Evolutionary conservation across 2,888 invertebrate species (phyloP), one percentile per base, ranked within the genome.

Genomic region (Patella caerulea): DNA sequence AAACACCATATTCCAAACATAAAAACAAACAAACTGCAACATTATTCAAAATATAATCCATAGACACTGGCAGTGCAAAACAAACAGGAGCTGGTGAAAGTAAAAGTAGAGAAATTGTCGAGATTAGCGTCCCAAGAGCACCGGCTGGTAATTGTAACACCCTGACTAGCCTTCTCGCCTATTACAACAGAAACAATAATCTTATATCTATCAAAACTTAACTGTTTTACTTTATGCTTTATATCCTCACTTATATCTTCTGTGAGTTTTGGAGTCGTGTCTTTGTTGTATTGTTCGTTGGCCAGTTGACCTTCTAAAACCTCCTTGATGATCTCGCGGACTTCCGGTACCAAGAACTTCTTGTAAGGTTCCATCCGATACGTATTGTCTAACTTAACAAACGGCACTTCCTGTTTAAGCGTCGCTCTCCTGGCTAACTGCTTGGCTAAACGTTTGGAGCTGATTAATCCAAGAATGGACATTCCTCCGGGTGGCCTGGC

Each of bases 181-280:
- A 89, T 82, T 12, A 81, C 73, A 4, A 88, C 83, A 14, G 79
- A 74, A 71, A 83, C 81, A 5, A 89, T 79, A 15, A 89, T 79
- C 78, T 87, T 88, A 79, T 88, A 88, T 19, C 89, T 81, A 74
- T 88, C 87, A 77, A 83, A 88, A 19, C 83, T 81, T 56, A 88
- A 75, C 19, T 70, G 53, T 78, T 88, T 88, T 17, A 88, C 86
- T 72, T 80, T 82, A 11, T 87, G 84, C 75, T 88, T 88, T n/a
- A 88, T 86, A 69, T 88, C 88, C 54, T 87, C 87, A 24, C 83
- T 82, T 11, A 89, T 75, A 15, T 83, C 74, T 78, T 85, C 84
- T 59, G 82, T 83, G 72, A 88, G 79, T 69, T 83, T 84, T 29
- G 86, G 76, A 76, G 83, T 82, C 54, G 83, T 75, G 70, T 86